Percentiles rank a stretch among this genome's conserved stretches.
Evolutionary conservation across 2,888 invertebrate species (phyloP).

Genomic region (Pyrrhosoma nymphula): DNA sequence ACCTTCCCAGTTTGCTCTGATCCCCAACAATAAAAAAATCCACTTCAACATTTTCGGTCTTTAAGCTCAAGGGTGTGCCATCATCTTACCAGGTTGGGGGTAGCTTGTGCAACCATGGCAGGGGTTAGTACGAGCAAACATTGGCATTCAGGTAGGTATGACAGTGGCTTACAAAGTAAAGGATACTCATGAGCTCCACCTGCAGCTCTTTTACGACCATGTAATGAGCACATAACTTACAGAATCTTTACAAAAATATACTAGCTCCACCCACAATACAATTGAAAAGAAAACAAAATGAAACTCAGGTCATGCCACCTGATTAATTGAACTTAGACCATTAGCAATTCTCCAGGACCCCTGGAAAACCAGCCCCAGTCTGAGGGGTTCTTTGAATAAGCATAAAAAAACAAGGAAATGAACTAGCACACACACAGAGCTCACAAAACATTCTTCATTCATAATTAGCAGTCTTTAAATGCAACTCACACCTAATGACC

Average conservation of each 20-base stretch:
- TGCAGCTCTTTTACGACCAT: slow-evolving; percentile 59
- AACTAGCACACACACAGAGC: slow-evolving; percentile 67
- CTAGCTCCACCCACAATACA: slow-evolving; percentile 61
- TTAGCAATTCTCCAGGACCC: slow-evolving; percentile 42
- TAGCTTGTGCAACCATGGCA: slow-evolving; percentile 19
- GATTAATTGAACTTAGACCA: slow-evolving; percentile 46
- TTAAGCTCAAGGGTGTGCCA: slow-evolving; percentile 33
- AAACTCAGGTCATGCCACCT: slow-evolving; percentile 53
- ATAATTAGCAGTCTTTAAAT: slow-evolving; percentile 66
- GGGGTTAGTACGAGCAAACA: slow-evolving; percentile 47
- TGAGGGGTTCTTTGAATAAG: slow-evolving; percentile 37
- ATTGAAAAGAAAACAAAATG: slow-evolving; percentile 55
- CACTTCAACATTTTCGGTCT: slow-evolving; percentile 26
- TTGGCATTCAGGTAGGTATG: slow-evolving; percentile 23
- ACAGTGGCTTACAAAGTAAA: slow-evolving; percentile 3
- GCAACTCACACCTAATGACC: slow-evolving; percentile 66
- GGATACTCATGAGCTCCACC: slow-evolving; percentile 48
- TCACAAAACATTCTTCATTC: slow-evolving; percentile 66
- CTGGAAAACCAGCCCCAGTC: slow-evolving; percentile 48
- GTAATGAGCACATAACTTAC: slow-evolving; percentile 55
- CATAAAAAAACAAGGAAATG: slow-evolving; percentile 59
- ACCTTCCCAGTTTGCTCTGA: slow-evolving; percentile 64
- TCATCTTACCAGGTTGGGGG: not conserved
- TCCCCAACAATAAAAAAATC: slow-evolving; percentile 37
- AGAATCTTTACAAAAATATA: slow-evolving; percentile 67